These are phyloP conservation scores for Lamellibrachia satsuma DNA, from an alignment of 2,888 invertebrate genomes.

Conservation along the genomic window DNA sequence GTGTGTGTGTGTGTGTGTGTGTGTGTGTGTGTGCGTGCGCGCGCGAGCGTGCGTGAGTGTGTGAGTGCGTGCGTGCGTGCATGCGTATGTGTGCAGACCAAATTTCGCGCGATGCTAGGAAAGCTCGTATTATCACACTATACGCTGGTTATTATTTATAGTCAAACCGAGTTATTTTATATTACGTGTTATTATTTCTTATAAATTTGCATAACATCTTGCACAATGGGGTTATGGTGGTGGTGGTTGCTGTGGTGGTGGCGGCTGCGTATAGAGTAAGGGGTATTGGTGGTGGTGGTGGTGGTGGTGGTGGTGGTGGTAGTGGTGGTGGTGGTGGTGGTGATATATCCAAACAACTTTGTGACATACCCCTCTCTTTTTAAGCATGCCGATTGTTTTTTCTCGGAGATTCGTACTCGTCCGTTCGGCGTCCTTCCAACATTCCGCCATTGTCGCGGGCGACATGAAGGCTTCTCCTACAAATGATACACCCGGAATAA, in stretches of 20 bases:
- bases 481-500: background rate
- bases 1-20: conserved; percentile 7
- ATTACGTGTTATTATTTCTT: too few species aligned
- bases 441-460: background rate
- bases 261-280: too few species aligned
- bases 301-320: too few species aligned
- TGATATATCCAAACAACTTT: background rate
- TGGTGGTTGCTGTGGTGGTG: too few species aligned
- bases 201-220: too few species aligned
- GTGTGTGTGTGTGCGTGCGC: background rate
- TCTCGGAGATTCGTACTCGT: background rate
- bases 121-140: too few species aligned
- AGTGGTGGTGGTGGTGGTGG: background rate
- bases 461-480: conserved; percentile 17
- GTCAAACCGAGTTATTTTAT: too few species aligned
- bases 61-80: background rate
- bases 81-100: background rate
- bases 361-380: background rate
- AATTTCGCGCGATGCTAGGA: too few species aligned
- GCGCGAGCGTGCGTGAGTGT: background rate
- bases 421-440: conserved; percentile 14
- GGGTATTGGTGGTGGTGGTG: too few species aligned
- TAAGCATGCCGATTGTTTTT: background rate
- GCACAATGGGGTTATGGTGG: too few species aligned
- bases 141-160: too few species aligned